Evolutionary conservation across 1,140 invertebrate species (phyloP).

Genomic region (Drosophila bocqueti): DNA sequence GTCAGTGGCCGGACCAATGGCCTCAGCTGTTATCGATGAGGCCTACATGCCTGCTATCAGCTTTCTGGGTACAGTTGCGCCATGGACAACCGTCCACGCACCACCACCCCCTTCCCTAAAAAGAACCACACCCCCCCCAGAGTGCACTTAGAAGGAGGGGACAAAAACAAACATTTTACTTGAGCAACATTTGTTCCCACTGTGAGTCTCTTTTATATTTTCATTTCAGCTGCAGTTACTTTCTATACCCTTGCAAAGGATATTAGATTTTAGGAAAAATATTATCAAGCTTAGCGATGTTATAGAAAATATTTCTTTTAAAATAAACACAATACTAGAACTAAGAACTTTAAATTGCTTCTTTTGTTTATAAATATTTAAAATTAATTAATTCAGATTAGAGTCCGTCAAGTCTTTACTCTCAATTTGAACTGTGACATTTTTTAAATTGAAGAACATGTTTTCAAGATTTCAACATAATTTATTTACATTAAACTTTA

Average conservation of each 20-base stretch:
- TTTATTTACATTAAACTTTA: neutral
- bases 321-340: neutral
- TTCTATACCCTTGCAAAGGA: constrained; percentile 7
- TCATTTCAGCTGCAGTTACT: constrained; percentile 7
- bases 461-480: neutral
- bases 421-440: no score
- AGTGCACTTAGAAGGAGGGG: constrained; percentile 64
- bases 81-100: constrained; percentile 1
- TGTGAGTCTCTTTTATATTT: constrained; percentile 29
- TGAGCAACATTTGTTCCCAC: constrained; percentile 69
- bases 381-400: neutral
- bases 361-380: no score
- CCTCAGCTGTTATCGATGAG: constrained; percentile 76
- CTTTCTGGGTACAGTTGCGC: constrained; percentile 66
- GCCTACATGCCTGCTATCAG: constrained; percentile 42
- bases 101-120: neutral
- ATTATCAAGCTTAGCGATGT: neutral
- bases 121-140: constrained; percentile 14
- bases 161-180: constrained; percentile 79
- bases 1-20: constrained; percentile 58
- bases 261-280: neutral
- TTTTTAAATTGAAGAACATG: no score
- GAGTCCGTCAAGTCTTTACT: neutral
- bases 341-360: neutral
- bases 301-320: neutral